Conservation (phyloP, 2,888 invertebrate genomes). For the Eupithecia insigniata region DNA sequence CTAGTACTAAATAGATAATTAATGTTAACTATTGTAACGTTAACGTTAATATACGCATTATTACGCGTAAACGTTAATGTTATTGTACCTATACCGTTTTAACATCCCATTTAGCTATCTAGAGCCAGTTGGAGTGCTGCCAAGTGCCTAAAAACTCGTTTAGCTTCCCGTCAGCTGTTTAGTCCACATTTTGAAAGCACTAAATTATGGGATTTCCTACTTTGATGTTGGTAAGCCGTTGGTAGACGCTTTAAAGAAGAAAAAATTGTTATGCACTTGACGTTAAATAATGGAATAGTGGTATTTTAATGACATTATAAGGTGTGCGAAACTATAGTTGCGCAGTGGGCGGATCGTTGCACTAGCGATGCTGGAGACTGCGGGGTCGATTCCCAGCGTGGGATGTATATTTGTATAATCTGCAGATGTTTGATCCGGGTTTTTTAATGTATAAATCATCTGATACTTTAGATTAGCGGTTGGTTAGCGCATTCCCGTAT, state of each 20-base stretch:
- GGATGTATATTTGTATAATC: not conserved
- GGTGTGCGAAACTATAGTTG: too few relatives aligned
- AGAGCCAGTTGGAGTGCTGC: not conserved
- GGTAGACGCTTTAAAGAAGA: not conserved
- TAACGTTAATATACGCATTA: conserved; percentile 9
- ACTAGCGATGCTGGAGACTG: not conserved
- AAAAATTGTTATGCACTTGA: not conserved
- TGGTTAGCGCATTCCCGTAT: too few relatives aligned
- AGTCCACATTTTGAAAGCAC: conserved; percentile 32
- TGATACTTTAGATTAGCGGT: too few relatives aligned
- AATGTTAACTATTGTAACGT: too few relatives aligned
- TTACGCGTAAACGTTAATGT: conserved; percentile 6
- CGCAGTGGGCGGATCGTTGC: not conserved
- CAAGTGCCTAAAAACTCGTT: conserved; percentile 11
- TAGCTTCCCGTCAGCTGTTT: conserved; percentile 12
- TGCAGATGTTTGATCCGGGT: not conserved
- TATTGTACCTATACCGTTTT: conserved; percentile 5
- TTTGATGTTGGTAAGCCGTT: conserved; percentile 5
- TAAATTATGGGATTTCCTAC: conserved; percentile 37
- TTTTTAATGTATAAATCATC: not conserved
- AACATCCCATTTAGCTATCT: conserved; percentile 9
- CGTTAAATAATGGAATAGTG: not conserved
- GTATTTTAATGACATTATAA: not conserved
- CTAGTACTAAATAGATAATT: too few relatives aligned
- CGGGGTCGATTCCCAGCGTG: not conserved